A percentile compares a stretch with the other conserved stretches of the same genome.
phyloP scores from a whole-genome alignment of 2,888 invertebrate species.

The Temnothorax ravouxi region DNA sequence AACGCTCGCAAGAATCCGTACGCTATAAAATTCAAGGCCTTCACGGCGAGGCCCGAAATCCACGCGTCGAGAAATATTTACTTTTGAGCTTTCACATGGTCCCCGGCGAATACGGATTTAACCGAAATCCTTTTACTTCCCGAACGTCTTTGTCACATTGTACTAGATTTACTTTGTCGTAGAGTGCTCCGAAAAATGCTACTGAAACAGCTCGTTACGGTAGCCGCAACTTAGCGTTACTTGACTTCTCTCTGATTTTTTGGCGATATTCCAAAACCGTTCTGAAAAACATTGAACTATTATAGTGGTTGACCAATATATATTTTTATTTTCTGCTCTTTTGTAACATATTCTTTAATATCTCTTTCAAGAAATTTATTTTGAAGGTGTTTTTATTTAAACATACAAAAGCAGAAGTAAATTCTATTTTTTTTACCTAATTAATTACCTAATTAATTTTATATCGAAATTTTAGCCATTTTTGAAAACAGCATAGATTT shows the following conservation, averaged over 20 bases:
- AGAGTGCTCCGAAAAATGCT: constrained; percentile 45
- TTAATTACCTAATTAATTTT: too few relatives aligned
- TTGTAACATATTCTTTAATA: not conserved
- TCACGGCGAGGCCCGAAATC: constrained; percentile 59
- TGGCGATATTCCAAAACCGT: not conserved
- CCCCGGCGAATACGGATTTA: constrained; percentile 65
- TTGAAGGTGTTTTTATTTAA: not conserved
- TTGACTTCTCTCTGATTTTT: not conserved
- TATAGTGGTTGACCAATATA: not conserved
- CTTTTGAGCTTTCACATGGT: constrained; percentile 60
- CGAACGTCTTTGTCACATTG: constrained; percentile 59
- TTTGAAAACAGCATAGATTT: not conserved
- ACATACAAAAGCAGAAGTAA: not conserved
- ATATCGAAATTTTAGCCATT: not conserved
- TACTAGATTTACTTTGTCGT: constrained; percentile 62
- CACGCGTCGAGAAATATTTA: constrained; percentile 70
- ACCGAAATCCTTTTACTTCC: constrained; percentile 66
- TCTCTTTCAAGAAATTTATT: not conserved
- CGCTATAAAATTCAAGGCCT: constrained; percentile 53
- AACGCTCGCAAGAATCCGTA: constrained; percentile 50
- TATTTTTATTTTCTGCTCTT: not conserved
- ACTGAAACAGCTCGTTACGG: constrained; percentile 23
- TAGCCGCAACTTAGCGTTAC: constrained; percentile 1
- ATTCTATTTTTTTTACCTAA: not conserved
- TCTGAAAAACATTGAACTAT: not conserved